Base-by-base conservation (phyloP, 2,113 vertebrate genomes). In the Rhinogobius similis region DNA sequence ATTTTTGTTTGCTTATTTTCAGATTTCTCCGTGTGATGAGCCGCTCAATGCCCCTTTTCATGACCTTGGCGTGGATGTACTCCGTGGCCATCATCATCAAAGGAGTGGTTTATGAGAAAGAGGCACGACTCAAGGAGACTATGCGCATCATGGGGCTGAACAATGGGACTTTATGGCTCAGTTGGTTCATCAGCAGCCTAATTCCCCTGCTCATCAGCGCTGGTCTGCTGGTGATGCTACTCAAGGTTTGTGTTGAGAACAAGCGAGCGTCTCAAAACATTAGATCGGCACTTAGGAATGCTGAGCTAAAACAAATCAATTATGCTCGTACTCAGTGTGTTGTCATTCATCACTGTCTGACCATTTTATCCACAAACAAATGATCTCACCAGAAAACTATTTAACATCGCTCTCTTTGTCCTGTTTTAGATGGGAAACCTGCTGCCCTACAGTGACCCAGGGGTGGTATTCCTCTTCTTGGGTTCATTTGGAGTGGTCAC, bases 31-130 rank as follows among this genome's bases (percentile, higher is more conserved):
- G 95, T 11, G 93, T 99, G 64, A 96, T 97, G 96, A 98, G 97
- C 80, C 95, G 96, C 7, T 99, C 97, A 0, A 97, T 99, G 95
- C 97, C 98, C 6, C 95, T 99, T 12, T 99, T 99, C 87, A 98
- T 99, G 96, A 98, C 95, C 0, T 82, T 99, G 87, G 97, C 98
- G 2, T 99, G 98, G 97, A 98, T 99, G 87, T 99, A 99, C 84
- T 98, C 98, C 0, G 98, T 99, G 64, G 97, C 98, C 70, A 95
- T 99, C 81, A 99, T 98, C 81, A 95, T 99, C 82, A 98, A 99
- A 79, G 95, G 97, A 9, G 96, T 99, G 3, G 98, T 99, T 0
- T 98, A 98, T 0, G 97, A 99, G 90, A 99, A 99, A 85, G 98
- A 99, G 87, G 95, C 96, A 0, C 93, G 97, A 2, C 93, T 99